Conservation (phyloP, 92 coral and sea anemone species). For the Muricea muricata region DNA sequence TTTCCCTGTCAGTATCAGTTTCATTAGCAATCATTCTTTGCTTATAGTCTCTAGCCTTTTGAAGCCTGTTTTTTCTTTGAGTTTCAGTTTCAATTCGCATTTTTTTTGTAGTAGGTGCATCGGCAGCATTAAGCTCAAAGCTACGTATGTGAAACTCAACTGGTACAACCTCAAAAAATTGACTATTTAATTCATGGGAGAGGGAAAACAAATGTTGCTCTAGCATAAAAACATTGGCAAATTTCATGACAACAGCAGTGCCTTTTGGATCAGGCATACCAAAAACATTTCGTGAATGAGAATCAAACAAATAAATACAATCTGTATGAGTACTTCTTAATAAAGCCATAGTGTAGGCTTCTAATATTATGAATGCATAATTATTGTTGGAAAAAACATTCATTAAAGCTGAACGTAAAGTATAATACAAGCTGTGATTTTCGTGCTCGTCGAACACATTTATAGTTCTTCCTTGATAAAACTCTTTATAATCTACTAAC, state of each 20-base stretch:
- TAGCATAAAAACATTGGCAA: slow-evolving; percentile 55
- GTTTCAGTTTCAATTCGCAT: slow-evolving; percentile 59
- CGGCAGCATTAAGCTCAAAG: slow-evolving; percentile 24
- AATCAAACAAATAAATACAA: slow-evolving; percentile 65
- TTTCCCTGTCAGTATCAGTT: slow-evolving; percentile 32
- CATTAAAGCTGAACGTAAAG: slow-evolving; percentile 39
- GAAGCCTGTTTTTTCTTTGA: slow-evolving; percentile 60
- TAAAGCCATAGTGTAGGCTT: slow-evolving; percentile 53
- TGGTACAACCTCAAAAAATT: slow-evolving; percentile 69
- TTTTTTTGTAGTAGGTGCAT: slow-evolving; percentile 41
- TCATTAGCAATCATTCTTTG: slow-evolving; percentile 31
- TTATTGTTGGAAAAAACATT: slow-evolving; percentile 62
- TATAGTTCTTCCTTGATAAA: no score
- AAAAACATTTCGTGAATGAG: slow-evolving; percentile 65
- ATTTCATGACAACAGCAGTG: slow-evolving; percentile 80
- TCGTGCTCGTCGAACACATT: slow-evolving; percentile 51
- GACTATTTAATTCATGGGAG: slow-evolving; percentile 60
- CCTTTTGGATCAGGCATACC: slow-evolving; percentile 75
- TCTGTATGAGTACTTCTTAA: slow-evolving; percentile 32
- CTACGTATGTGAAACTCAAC: slow-evolving; percentile 36
- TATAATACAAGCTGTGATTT: slow-evolving; percentile 53
- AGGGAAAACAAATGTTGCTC: slow-evolving; percentile 66
- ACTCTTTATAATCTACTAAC: slow-evolving; percentile 56
- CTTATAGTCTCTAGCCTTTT: slow-evolving; percentile 48
- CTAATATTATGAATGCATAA: slow-evolving; percentile 47